Conservation (phyloP, 2,888 invertebrate genomes). For the Acrocyrtus sp. region DNA sequence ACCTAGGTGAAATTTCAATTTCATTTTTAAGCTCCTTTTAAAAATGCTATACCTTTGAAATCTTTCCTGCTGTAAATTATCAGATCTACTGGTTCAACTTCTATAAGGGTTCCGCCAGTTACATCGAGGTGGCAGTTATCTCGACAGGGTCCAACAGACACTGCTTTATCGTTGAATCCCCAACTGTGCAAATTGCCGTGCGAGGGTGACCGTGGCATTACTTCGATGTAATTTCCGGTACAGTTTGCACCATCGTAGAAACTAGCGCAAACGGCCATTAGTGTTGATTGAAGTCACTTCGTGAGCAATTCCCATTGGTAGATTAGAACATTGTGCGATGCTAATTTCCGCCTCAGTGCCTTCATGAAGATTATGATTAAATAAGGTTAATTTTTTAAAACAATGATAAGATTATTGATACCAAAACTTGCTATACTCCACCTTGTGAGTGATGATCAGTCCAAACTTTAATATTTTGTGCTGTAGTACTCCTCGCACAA, state of each 20-base stretch:
- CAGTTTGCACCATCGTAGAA: conserved; percentile 22
- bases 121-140: conserved; percentile 5
- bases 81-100: background rate
- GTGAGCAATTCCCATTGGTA: background rate
- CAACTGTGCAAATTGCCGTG: conserved; percentile 5
- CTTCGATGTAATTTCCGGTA: conserved; percentile 13
- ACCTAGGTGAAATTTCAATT: background rate
- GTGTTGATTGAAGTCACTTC: conserved; percentile 21
- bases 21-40: background rate
- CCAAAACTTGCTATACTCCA: too few relatives aligned
- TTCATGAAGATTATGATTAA: too few relatives aligned
- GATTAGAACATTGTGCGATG: conserved; percentile 14
- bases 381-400: too few relatives aligned
- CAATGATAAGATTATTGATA: too few relatives aligned
- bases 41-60: conserved; percentile 12
- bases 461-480: too few relatives aligned
- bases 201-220: conserved; percentile 1
- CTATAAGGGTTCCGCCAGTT: background rate
- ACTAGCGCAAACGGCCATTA: conserved; percentile 7
- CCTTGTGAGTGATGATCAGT: too few relatives aligned
- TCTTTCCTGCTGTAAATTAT: background rate
- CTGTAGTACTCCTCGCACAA: too few relatives aligned
- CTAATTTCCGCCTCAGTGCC: conserved; percentile 4
- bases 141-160: conserved; percentile 23
- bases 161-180: conserved; percentile 16